Evolutionary conservation across 64 coral and sea anemone species (phyloP), one percentile per base, ranked within the genome.

Genomic region (Montipora cactus): DNA sequence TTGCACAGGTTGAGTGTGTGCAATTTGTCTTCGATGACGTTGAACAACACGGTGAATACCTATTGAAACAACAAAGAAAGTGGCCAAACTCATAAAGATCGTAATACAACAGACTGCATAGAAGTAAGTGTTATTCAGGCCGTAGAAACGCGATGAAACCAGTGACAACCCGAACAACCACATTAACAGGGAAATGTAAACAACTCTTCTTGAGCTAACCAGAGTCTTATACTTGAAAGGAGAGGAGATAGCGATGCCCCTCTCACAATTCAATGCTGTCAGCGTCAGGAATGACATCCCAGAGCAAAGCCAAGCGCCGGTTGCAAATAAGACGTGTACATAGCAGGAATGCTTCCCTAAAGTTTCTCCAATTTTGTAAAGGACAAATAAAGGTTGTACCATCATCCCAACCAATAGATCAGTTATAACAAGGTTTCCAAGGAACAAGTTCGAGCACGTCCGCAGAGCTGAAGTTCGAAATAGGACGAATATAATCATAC

Each of bases 281-380:
- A 97, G 76, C 20, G 92, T 97, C 16, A 97, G 83, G 59, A 97
- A 97, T 12, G 95, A 97, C 3, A 97, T 89, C 0, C 95, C 95
- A 47, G 84, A 93, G 74, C 79, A 85, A n/a, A 94, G 84, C 95
- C 95, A 97, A 16, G 95, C 92, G 20, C 80, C 79, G 47, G 93
- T 92, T n/a, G 92, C 90, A 79, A 94, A 97, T 59, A 93, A 90
- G 79, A 81, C 79, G 76, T 92, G 93, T 49, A 88, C 93, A 52
- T 84, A 2, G 7, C 95, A 97, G 3, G 92, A 78, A 53, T 97
- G 82, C 68, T 90, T 87, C 53, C 67, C 83, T 8, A 64, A 81
- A 4, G 91, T 21, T 67, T 97, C 95, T 15, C 77, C 83, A 12
- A 81, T 90, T 90, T 97, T 97, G 84, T 97, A 85, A 47, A 67